These are phyloP conservation scores for Calameuta pallipes DNA, from an alignment of 2,888 invertebrate species.

Conservation along the genomic window DNA sequence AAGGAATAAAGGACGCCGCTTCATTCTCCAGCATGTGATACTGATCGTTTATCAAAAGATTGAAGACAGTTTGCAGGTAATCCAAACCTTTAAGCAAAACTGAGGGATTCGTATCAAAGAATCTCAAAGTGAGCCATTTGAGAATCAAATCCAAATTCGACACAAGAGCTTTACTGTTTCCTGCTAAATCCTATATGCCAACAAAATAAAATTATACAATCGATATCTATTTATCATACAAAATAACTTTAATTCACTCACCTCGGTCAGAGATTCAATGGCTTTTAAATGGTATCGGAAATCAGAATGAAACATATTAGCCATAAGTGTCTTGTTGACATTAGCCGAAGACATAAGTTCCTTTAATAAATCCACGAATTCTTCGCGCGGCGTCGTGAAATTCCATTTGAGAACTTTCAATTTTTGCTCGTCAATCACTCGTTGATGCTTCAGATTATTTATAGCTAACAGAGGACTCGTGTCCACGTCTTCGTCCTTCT, in stretches of 20 bases:
- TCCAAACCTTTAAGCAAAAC: slow-evolving; percentile 96
- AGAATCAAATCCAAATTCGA: slow-evolving; percentile 94
- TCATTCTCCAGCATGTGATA: slow-evolving; percentile 92
- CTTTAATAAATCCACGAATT: slow-evolving; percentile 91
- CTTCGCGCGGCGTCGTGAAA: slow-evolving; percentile 91
- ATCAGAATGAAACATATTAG: slow-evolving; percentile 95
- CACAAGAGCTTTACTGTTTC: slow-evolving; percentile 83
- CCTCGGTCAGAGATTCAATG: slow-evolving; percentile 87
- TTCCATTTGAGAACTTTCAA: slow-evolving; percentile 95
- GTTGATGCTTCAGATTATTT: slow-evolving; percentile 90
- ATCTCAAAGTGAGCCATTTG: slow-evolving; percentile 95
- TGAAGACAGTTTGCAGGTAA: slow-evolving; percentile 87
- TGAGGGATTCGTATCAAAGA: slow-evolving; percentile 99
- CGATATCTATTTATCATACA: background rate
- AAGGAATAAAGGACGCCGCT: slow-evolving; percentile 94
- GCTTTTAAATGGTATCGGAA: slow-evolving; percentile 95
- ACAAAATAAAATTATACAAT: background rate
- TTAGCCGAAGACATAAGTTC: slow-evolving; percentile 91
- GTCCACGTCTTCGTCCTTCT: slow-evolving; percentile 89
- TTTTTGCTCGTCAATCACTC: slow-evolving; percentile 94
- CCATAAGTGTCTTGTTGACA: slow-evolving; percentile 86
- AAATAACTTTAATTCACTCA: slow-evolving; percentile 38
- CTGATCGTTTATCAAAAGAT: slow-evolving; percentile 80
- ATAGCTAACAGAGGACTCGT: slow-evolving; percentile 75
- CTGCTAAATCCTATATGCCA: slow-evolving; percentile 73